Base-by-base conservation (phyloP, 2,888 invertebrate species). In the Tetranychus piercei region DNA sequence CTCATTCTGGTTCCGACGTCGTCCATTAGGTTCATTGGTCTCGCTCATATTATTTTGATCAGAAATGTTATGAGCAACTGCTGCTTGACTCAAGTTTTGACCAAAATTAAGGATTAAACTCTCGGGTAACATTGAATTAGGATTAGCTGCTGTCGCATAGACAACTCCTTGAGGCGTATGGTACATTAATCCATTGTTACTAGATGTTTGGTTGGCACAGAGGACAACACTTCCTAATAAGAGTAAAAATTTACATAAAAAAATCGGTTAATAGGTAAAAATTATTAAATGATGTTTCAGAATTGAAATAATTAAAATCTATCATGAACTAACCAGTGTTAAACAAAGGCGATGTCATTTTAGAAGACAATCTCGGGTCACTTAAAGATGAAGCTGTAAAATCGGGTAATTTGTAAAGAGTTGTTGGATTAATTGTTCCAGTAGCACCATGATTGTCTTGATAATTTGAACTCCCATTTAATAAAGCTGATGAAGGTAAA, bases 111-210 rank as follows among this genome's bases (percentile, higher is more conserved):
- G 80, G 20, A 83, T 81, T 73, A 81, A 80, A 45, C 82, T 80
- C 72, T 80, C 80, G 2, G 79, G 77, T 43, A 80, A 74, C 20
- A 69, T 66, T 5, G 79, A 78, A 8, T 78, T 78, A 20, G 23
- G 22, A 69, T 69, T 69, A 11, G 77, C 78, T n/a, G 81, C 80
- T 5, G 82, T 80, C 67, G 83, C 82, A 78, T 82, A 82, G 70
- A 83, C 81, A 44, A 83, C 79, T 3, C 83, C 83, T 78, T 83
- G 83, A 8, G 82, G 80, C 1, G 83, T 82, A 75, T 82, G 82
- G 77, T 83, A 83, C 81, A 83, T 81, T 67, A 82, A 80, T 18
- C 45, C 45, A 45, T 23, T 73, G 20, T 15, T 43, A 15, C 69
- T 18, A 11, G 23, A 9, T 1, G 22, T 69, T n/a, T 20, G 69